Evolutionary conservation across 2,888 invertebrate genomes (phyloP), one percentile per base, ranked within the genome.

Genomic region (Digitonthophagus gazella): DNA sequence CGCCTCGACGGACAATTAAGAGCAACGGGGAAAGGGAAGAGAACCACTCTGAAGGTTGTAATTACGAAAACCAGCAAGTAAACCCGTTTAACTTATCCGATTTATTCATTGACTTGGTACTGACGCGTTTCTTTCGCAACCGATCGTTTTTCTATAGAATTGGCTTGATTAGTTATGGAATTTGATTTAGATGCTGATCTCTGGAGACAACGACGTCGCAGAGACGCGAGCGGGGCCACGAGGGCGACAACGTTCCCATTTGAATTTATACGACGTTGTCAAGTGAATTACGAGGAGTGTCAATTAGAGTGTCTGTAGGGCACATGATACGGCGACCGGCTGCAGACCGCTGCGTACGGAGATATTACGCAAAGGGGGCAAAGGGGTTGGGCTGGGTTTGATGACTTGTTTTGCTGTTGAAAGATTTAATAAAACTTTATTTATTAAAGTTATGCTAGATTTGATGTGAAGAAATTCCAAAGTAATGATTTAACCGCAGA

Each of bases 201-300:
- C 61, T 15, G 4, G 19, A 61, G 61, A 61, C 61, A 61, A 8
- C 61, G 61, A 18, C 58, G 58, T 18, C 58, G 58, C 15, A 11
- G 11, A 6, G 57, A 57, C 57, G n/a, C n/a, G 14, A 5, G 8
- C n/a, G 8, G 61, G n/a, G 61, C 4, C 18, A 15, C 61, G 61
- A 11, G n/a, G 18, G 6, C 61, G 67, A 70, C 18, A n/a, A 3
- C 18, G n/a, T 58, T 18, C 58, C 76, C 77, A 80, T 80, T 80
- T 80, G 80, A 80, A 80, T 80, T 80, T 80, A 80, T 80, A 80
- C 79, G 79, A 78, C 75, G 75, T 78, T 80, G 80, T 80, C 80
- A 78, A 74, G 72, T 73, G 74, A 77, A 80, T 80, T 80, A 80
- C 77, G 74, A 75, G 74, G 76, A 76, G 78, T 78, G 80, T 80